Base-by-base conservation (phyloP, 2,797 vertebrate genomes). In the Lerista edwardsae region DNA sequence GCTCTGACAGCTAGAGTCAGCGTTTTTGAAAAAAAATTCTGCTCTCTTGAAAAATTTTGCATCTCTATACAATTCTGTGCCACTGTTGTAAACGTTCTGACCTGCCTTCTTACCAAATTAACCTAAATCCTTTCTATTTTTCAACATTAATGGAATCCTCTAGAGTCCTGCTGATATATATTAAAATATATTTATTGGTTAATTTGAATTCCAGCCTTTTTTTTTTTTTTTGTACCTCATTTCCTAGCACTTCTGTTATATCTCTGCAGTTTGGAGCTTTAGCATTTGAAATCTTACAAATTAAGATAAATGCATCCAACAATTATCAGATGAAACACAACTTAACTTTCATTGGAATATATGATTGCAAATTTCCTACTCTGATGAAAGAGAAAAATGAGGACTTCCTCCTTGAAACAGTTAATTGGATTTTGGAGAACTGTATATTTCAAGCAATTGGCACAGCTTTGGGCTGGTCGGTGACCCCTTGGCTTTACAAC, bases 61-160 rank as follows among this genome's bases (percentile, higher is more conserved):
- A 96, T 97, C 97, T 98, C 96, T 96, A 96, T 96, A 95, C 95
- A 97, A 96, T 97, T 97, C 96, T 97, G 96, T 96, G 96, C 96
- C 94, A 95, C 96, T 96, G 96, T 97, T 97, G 97, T 97, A 97
- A 97, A 97, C 95, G 96, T 97, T 96, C 96, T 98, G 97, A 98
- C 97, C 97, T 97, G 96, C 95, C 97, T 99, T 98, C 98, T 99
- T 98, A 98, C 98, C 96, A 98, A 99, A 98, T 99, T 98, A 98
- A 98, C 97, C 98, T 97, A 97, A 98, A 98, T 98, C 97, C 96
- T 97, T 97, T 97, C 96, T 97, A 97, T 96, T 97, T 97, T 96
- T 96, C 96, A 96, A 97, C 96, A 97, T 97, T 98, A 98, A 98
- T 98, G 97, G 97, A 99, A 99, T 99, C 98, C 96, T 97, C 96